Percentiles rank a stretch among this genome's conserved stretches.
These are phyloP conservation scores for Poeciliopsis turrubarensis DNA, from an alignment of 2,113 vertebrate species.

Conservation along the genomic window DNA sequence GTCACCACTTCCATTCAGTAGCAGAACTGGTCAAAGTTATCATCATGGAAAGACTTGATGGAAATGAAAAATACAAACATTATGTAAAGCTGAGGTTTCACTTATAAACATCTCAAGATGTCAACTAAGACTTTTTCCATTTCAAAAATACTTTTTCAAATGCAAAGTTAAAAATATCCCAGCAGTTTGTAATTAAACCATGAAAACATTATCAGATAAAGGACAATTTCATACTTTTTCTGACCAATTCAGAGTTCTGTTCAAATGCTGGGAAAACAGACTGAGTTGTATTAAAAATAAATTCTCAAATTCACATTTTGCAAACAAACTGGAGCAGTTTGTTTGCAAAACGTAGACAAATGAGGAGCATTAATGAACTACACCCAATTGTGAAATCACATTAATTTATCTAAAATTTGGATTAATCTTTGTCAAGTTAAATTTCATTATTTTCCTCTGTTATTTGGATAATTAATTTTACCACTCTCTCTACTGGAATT, in stretches of 20 bases:
- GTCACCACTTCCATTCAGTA: conserved; percentile 88
- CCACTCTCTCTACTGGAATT: no score
- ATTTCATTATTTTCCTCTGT: no score
- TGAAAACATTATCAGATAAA: no score
- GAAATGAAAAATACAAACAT: neutral
- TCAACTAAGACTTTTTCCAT: neutral
- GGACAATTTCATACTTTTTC: no score
- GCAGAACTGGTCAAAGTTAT: conserved; percentile 94
- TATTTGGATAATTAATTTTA: no score
- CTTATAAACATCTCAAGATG: neutral
- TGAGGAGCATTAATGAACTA: neutral
- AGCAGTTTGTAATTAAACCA: neutral
- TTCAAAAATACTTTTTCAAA: no score
- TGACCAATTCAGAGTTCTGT: no score
- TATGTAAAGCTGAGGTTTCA: neutral
- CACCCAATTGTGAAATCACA: no score
- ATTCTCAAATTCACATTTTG: neutral
- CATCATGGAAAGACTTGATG: conserved; percentile 84
- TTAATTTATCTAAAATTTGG: no score
- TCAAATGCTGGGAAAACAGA: no score
- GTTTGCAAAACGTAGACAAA: neutral
- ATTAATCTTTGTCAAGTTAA: no score
- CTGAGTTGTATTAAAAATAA: no score
- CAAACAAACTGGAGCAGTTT: neutral
- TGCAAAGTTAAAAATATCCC: neutral